Evolutionary conservation across 1,140 invertebrate species (phyloP), one percentile per base, ranked within the genome.

Genomic region (Calycopis cecrops): DNA sequence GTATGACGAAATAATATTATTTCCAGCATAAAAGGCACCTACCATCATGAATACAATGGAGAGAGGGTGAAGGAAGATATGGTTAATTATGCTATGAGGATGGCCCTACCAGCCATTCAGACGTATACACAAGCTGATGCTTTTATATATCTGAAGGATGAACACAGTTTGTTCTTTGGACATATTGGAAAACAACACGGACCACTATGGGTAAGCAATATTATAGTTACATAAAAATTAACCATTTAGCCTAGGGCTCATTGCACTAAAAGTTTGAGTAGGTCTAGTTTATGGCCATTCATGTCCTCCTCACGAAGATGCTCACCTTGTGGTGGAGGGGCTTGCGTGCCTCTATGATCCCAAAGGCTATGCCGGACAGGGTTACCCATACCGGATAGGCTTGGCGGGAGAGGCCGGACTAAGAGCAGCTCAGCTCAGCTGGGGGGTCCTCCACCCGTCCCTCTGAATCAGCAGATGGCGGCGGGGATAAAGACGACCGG

Each of bases 61-160:
- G 98, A 99, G 67, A 90, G 98, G 70, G 92, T 92, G 17, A 94
- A 94, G 72, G 95, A 98, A 60, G 96, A 98, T 62, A 95, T 99
- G 64, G 91, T 99, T 0, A 95, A 97, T 69, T 99, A 99, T 92
- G 97, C 96, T 9, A 81, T 94, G 55, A 90, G 97, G 75, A 94
- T 99, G 90, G 92, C 92, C 59, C 96, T 97, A 40, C 96, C 96
- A 11, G 91, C 95, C 4, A 93, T 98, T 1, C 92, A 96, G 71
- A 90, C 92, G 68, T 89, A 98, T 12, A 93, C 92, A 14, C 92
- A 91, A 78, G 88, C 91, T 12, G 92, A 95, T 61, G 96, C 94
- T 71, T 91, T 97, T 59, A 91, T 93, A 47, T 91, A 91, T 65
- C 88, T 95, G 3, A 94, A 94, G 76, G 91, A 90, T 62, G 88